Base-by-base conservation (phyloP, 2,888 invertebrate genomes). In the Archaeoteleia sp. region DNA sequence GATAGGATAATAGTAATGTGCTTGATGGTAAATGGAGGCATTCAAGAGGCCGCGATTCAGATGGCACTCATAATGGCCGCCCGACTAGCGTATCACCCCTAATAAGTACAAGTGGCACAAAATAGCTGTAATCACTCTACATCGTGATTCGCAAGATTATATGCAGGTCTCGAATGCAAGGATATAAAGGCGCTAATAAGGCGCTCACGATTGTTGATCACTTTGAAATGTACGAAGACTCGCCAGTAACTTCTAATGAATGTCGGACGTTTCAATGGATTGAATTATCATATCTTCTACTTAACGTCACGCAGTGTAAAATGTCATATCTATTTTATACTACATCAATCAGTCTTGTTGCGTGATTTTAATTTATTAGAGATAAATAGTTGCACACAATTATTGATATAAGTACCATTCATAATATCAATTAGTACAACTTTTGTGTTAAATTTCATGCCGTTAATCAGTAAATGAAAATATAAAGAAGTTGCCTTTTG, bases 1-100 rank as follows among this genome's bases (percentile, higher is more conserved):
- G 83, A 84, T 85, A 84, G 84, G 85, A 84, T 85, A 85, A 85
- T 85, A 79, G 84, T 85, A 85, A 84, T 84, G 82, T 84, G 82
- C 84, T 83, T 85, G 83, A 85, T 84, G 83, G 83, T 84, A 82
- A 84, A 82, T 83, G 84, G 83, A 79, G 82, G 79, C 80, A 85
- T 85, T 85, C 81, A 84, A 83, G 82, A 82, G 82, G 69, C 79
- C 78, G 83, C 82, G 83, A 82, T 82, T 83, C 82, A 82, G 83
- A 82, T 83, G 81, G 79, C 80, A 83, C 82, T 83, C 81, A 84
- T 84, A 84, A 84, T 83, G 79, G 83, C 75, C 74, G 81, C 74
- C 76, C 77, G 80, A 72, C 74, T 74, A 76, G 74, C 80, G 78
- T 82, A 83, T 83, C 83, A 83, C 80, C 80, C 81, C 82, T 83